These are phyloP conservation scores for Drosophila conformis DNA, from an alignment of 2,888 invertebrate species.

Conservation along the genomic window DNA sequence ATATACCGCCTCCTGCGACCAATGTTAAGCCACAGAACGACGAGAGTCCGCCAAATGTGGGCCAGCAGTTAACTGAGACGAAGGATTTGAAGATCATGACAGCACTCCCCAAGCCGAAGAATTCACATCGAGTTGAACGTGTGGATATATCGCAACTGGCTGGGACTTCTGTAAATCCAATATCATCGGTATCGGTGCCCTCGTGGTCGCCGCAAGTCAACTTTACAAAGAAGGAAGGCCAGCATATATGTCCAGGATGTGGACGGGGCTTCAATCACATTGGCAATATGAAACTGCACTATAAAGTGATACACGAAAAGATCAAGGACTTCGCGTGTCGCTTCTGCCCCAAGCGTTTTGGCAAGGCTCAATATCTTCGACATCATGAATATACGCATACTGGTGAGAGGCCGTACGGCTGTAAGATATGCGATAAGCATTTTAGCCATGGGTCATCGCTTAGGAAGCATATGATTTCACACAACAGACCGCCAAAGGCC, in stretches of 20 bases:
- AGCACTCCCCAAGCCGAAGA: constrained; percentile 57
- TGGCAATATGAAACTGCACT: constrained; percentile 82
- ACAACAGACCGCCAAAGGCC: constrained; percentile 63
- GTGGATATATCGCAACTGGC: constrained; percentile 81
- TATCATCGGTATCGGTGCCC: constrained; percentile 79
- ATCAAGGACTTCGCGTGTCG: constrained; percentile 83
- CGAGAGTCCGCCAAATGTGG: background rate
- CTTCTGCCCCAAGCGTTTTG: constrained; percentile 82
- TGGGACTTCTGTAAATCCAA: constrained; percentile 81
- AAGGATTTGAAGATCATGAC: background rate
- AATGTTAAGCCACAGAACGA: constrained; percentile 21
- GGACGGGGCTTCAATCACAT: constrained; percentile 82
- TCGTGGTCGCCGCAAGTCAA: constrained; percentile 82
- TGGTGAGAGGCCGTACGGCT: constrained; percentile 82
- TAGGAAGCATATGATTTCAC: constrained; percentile 81
- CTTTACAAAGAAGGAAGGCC: constrained; percentile 83
- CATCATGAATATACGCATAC: constrained; percentile 84
- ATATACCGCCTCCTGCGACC: constrained; percentile 31
- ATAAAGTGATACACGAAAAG: constrained; percentile 82
- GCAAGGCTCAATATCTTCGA: constrained; percentile 83
- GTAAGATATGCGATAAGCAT: constrained; percentile 76
- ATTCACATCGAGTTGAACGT: constrained; percentile 77
- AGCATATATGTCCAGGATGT: constrained; percentile 82
- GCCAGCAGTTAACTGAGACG: background rate
- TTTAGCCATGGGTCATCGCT: constrained; percentile 82